Evolutionary conservation across 2,888 invertebrate species (phyloP), one percentile per base, ranked within the genome.

Genomic region (Salticus scenicus): DNA sequence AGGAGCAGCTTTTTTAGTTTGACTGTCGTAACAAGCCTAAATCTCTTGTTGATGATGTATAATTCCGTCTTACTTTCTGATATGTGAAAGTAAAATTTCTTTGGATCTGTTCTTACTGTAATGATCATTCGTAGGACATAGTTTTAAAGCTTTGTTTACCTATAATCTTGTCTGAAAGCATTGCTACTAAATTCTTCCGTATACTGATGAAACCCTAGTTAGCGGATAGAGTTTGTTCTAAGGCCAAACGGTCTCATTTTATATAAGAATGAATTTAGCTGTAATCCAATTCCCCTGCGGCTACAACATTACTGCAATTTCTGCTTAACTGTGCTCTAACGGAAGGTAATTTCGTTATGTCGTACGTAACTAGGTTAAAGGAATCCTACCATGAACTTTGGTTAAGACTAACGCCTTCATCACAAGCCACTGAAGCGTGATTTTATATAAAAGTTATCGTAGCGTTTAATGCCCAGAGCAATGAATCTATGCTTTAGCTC

Each of bases 311-410:
- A 64, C 69, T 33, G 64, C 73, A 67, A 67, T 78, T 84, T 84
- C 83, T 84, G 83, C 83, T 84, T 78, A 84, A 84, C 83, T 77
- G 73, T 77, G 72, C 73, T 77, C 77, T 77, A 84, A 84, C 83
- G 73, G 76, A 84, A 77, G 77, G 41, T 84, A 84, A 84, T 84
- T 84, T 84, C 72, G 83, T 84, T 84, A 84, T 37, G 67, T 72
- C 27, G 20, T 24, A 66, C 67, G 73, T 84, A 84, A 84, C 83
- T 77, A 77, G 77, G 83, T 84, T 84, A 84, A 77, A 77, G 69
- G 67, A 73, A 69, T 31, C 72, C 77, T 77, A 77, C 64, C 83
- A 77, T 84, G 77, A 84, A 84, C 83, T 73, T 73, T 78, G 77
- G 67, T 77, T 84, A 77, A 76, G 83, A 30, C 73, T 77, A 77